Conservation (phyloP, 1,140 invertebrate genomes). For the Calephelis virginiensis region DNA sequence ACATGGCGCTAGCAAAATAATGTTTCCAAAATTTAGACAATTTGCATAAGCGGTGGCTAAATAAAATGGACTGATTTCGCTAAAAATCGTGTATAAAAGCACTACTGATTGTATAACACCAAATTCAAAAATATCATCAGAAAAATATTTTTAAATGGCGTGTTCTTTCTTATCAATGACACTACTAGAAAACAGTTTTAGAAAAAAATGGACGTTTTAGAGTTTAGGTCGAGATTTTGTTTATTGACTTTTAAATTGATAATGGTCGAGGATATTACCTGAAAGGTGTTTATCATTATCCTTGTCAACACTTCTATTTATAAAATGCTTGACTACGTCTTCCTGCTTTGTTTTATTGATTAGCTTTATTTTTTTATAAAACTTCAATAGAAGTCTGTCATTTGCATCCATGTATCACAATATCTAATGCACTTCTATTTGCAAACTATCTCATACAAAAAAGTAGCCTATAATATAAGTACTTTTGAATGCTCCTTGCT, state of each 20-base stretch:
- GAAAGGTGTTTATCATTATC: not conserved
- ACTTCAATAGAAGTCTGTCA: conserved; percentile 57
- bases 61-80: conserved; percentile 75
- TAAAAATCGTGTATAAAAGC: conserved; percentile 76
- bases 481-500: conserved; percentile 42
- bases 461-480: conserved; percentile 38
- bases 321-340: conserved; percentile 26
- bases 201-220: conserved; percentile 77
- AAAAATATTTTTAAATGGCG: conserved; percentile 74
- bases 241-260: conserved; percentile 49
- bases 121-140: conserved; percentile 71
- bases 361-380: conserved; percentile 39
- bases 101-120: conserved; percentile 74
- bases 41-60: conserved; percentile 70
- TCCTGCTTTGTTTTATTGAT: conserved; percentile 40
- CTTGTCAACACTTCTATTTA: conserved; percentile 24
- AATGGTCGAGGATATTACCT: conserved; percentile 35
- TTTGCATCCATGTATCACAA: conserved; percentile 64
- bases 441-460: conserved; percentile 65
- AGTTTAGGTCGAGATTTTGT: conserved; percentile 73
- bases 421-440: conserved; percentile 60
- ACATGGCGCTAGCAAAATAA: conserved; percentile 75
- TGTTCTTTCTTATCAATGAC: conserved; percentile 62
- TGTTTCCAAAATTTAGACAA: conserved; percentile 64
- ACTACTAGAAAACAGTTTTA: conserved; percentile 72